Evolutionary conservation across 2,113 vertebrate species (phyloP).

Genomic region (Nesogale talazaci): DNA sequence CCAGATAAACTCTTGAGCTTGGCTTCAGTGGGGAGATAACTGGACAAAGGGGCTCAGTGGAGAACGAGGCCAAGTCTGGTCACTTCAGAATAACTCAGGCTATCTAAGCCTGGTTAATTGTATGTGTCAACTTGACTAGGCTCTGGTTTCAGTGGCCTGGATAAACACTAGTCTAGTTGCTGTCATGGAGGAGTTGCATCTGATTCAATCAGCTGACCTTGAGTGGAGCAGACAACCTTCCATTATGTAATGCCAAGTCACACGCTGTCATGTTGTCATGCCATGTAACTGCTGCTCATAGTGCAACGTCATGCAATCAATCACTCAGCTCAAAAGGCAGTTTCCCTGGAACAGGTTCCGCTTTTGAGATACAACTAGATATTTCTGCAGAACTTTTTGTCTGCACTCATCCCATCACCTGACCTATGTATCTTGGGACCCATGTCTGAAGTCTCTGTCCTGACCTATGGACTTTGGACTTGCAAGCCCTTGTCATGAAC

Average conservation of each 20-base stretch:
- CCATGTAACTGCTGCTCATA: not conserved
- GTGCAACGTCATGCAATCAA: not conserved
- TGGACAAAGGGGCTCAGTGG: not conserved
- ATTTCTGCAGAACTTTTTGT: not conserved
- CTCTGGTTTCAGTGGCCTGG: not conserved
- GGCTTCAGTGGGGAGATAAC: not conserved
- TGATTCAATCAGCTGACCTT: no score
- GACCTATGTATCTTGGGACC: not conserved
- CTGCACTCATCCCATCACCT: not conserved
- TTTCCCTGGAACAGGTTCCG: not conserved
- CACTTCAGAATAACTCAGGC: not conserved
- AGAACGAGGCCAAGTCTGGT: not conserved
- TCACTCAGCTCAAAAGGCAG: not conserved
- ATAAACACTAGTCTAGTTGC: no score
- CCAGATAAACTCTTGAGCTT: not conserved
- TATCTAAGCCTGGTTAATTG: no score
- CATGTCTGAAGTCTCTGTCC: not conserved
- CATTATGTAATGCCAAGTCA: no score
- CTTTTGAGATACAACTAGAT: not conserved
- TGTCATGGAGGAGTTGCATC: no score
- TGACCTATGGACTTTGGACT: not conserved
- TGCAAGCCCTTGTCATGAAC: no score
- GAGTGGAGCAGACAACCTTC: no score
- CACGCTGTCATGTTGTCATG: not conserved
- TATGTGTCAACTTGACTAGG: not conserved